Conservation (phyloP, 2,797 vertebrate genomes). For the Sebastes diploproa region DNA sequence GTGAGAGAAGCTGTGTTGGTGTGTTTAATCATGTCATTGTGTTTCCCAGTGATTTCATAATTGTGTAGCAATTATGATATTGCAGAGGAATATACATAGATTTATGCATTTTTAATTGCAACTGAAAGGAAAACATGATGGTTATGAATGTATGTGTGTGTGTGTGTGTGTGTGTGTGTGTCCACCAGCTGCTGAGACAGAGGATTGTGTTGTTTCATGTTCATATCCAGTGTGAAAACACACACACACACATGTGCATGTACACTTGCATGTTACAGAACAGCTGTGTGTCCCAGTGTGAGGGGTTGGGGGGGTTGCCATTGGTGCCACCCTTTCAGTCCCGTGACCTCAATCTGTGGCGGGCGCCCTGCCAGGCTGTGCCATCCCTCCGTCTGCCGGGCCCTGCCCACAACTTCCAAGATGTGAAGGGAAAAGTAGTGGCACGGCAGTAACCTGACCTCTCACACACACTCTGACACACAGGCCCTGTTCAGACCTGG, state of each 20-base stretch:
- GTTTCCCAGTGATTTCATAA: neutral
- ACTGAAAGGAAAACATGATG: neutral
- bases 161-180: neutral
- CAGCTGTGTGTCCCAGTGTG: slow-evolving; percentile 9
- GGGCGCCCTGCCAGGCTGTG: slow-evolving; percentile 44
- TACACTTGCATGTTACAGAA: neutral
- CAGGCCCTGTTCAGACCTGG: neutral
- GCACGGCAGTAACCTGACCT: slow-evolving; percentile 17
- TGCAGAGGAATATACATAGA: neutral
- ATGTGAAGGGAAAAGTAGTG: slow-evolving; percentile 37
- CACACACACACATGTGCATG: neutral
- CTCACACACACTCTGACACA: neutral
- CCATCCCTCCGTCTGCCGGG: slow-evolving; percentile 40
- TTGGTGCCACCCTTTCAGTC: slow-evolving; percentile 58
- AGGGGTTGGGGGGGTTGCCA: neutral
- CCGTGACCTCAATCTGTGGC: slow-evolving; percentile 67
- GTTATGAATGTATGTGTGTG: neutral
- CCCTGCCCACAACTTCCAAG: slow-evolving; percentile 22
- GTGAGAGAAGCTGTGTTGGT: slow-evolving; percentile 27
- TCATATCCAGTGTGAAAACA: slow-evolving; percentile 23
- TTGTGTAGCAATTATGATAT: neutral
- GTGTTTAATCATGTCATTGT: slow-evolving; percentile 15
- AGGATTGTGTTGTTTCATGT: slow-evolving; percentile 20
- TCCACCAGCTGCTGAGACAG: slow-evolving; percentile 17
- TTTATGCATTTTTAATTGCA: neutral